Evolutionary conservation across 1,140 invertebrate genomes (phyloP).

Genomic region (Drosophila parabipectinata): DNA sequence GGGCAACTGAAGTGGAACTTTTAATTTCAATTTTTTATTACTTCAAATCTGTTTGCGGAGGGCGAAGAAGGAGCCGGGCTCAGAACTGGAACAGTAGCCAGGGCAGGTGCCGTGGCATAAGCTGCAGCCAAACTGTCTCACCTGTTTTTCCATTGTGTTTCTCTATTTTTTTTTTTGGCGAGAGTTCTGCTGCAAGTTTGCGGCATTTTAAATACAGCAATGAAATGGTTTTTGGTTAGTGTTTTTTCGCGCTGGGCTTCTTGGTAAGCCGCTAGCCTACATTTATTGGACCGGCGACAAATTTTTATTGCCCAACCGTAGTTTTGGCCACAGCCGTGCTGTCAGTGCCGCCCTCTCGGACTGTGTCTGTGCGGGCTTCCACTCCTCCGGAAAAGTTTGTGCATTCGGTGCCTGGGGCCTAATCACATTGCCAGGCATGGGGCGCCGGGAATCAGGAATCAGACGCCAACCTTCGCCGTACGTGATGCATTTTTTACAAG

Average conservation of each 20-base stretch:
- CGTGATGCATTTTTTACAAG: slow-evolving; percentile 77
- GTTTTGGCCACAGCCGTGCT: slow-evolving; percentile 27
- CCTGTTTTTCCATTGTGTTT: slow-evolving; percentile 55
- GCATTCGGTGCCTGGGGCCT: slow-evolving; percentile 56
- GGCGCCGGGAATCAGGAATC: slow-evolving; percentile 10
- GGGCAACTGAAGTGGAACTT: slow-evolving; percentile 65
- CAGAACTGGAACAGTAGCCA: slow-evolving; percentile 4
- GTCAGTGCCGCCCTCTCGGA: not conserved
- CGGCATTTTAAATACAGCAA: slow-evolving; percentile 59
- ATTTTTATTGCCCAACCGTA: slow-evolving; percentile 76
- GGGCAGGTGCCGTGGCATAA: not conserved
- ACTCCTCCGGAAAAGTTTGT: slow-evolving; percentile 51
- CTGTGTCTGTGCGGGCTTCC: slow-evolving; percentile 13
- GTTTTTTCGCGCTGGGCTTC: slow-evolving; percentile 21
- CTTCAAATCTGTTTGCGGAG: slow-evolving; percentile 68
- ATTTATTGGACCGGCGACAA: slow-evolving; percentile 78
- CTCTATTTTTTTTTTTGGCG: not conserved
- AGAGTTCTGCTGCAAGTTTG: slow-evolving; percentile 35
- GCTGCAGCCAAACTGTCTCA: slow-evolving; percentile 40
- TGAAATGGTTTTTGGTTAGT: slow-evolving; percentile 69
- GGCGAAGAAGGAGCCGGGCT: not conserved
- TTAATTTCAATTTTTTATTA: slow-evolving; percentile 82
- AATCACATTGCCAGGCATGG: slow-evolving; percentile 70
- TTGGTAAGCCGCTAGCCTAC: slow-evolving; percentile 36
- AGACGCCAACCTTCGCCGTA: slow-evolving; percentile 55